phyloP scores from a whole-genome alignment of 2,797 vertebrate species.

The Sibirionetta formosa region DNA sequence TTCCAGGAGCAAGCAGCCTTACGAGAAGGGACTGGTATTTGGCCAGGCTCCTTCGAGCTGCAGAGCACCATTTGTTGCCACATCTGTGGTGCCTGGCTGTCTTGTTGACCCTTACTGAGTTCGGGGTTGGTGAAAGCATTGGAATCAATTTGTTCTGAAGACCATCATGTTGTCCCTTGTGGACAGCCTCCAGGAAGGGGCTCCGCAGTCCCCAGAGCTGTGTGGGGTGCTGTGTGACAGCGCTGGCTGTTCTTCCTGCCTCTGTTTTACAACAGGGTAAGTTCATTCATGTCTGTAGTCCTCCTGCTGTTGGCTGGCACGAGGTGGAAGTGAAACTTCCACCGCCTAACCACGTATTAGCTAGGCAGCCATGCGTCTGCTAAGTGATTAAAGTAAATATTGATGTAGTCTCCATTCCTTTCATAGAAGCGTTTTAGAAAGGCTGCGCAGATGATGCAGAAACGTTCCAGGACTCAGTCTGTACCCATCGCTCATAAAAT shows the following conservation, averaged over 20 bases:
- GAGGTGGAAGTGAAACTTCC: constrained; percentile 28
- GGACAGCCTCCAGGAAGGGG: not conserved
- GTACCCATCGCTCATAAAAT: constrained; percentile 7
- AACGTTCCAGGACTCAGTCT: not conserved
- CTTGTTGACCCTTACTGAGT: not conserved
- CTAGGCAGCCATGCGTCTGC: not conserved
- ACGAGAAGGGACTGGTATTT: not conserved
- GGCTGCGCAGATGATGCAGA: not conserved
- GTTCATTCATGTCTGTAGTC: not conserved
- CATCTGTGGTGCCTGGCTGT: not conserved
- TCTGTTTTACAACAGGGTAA: not conserved
- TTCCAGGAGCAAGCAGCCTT: not conserved
- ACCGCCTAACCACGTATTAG: not conserved
- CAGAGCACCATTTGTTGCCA: not conserved
- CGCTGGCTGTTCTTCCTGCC: not conserved
- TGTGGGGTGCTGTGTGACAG: not conserved
- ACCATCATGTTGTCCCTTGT: not conserved
- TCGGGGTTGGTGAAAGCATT: not conserved
- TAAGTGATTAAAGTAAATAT: not conserved
- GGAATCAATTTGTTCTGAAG: not conserved
- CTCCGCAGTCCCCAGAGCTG: not conserved
- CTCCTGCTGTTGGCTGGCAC: not conserved
- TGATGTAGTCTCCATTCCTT: constrained; percentile 7
- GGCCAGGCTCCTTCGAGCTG: not conserved
- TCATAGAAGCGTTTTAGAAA: not conserved